Conservation (phyloP, 2,113 vertebrate species). For the Microtus montanus region DNA sequence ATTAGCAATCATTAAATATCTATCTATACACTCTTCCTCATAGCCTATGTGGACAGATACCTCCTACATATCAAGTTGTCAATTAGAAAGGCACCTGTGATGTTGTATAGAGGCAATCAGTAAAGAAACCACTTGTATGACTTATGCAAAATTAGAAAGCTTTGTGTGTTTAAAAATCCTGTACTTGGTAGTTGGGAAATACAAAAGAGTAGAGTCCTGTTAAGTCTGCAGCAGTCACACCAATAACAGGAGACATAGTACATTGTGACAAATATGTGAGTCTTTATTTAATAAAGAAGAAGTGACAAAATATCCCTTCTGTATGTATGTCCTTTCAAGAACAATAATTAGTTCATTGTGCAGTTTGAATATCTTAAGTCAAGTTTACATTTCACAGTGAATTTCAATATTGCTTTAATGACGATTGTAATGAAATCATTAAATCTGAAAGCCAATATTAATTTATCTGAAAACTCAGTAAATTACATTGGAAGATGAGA, state of each 20-base stretch:
- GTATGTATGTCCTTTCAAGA: slow-evolving; percentile 1
- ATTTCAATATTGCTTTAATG: slow-evolving; percentile 81
- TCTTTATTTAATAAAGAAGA: background rate
- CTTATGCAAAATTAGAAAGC: background rate
- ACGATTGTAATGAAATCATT: slow-evolving; percentile 83
- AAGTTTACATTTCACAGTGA: slow-evolving; percentile 76
- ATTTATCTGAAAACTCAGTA: slow-evolving; percentile 79
- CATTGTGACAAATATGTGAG: background rate
- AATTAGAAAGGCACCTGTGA: background rate
- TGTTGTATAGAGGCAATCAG: background rate
- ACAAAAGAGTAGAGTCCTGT: background rate
- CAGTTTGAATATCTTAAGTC: slow-evolving; percentile 71
- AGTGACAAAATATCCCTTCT: background rate
- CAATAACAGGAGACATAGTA: background rate
- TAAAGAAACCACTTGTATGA: background rate
- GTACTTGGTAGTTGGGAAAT: background rate
- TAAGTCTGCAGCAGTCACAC: background rate
- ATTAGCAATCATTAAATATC: background rate
- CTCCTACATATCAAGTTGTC: slow-evolving; percentile 3
- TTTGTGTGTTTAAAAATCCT: background rate
- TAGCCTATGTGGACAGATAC: background rate
- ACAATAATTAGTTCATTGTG: slow-evolving; percentile 73
- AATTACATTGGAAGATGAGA: slow-evolving; percentile 81
- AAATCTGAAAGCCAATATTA: slow-evolving; percentile 84
- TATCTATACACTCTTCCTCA: background rate